Evolutionary conservation across 1,140 invertebrate genomes (phyloP), one percentile per base, ranked within the genome.

Genomic region (Listronotus bonariensis): DNA sequence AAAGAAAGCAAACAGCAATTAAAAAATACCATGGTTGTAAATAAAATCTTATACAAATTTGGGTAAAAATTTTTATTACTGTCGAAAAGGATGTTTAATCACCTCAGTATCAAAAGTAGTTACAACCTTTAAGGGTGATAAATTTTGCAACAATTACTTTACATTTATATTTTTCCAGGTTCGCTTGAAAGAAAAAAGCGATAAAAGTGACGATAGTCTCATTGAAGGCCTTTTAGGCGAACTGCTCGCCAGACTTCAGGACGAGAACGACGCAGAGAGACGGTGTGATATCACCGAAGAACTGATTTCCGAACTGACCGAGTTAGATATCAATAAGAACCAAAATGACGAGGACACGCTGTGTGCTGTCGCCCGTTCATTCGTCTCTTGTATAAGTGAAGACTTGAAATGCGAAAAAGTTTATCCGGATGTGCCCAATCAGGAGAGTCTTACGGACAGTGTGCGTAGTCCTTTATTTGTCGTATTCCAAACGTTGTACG

Each of bases 401-500:
- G 80, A 84, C 69, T 77, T 82, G 32, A 79, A 73, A 26, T 64
- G 72, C 10, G 79, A 82, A 53, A 46, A 42, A 17, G 80, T 83
- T 68, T 83, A 82, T 71, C 83, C 83, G 0, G 69, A 77, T 7
- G 74, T 76, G 9, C 64, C 81, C 36, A 82, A 75, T 54, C 82
- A 84, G 63, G 87, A 88, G 67, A 78, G 82, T 9, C 74, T 91
- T 20, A 85, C 87, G 70, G 89, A 91, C 72, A 93, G 91, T 69
- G 89, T 93, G 76, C 89, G 87, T 67, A 87, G 86, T 42, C 91
- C 92, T 31, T 75, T 94, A 43, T 94, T 93, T 80, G 89, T 92
- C 11, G 83, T 94, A 77, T 91, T 92, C 77, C 85, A 90, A 66
- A 89, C 88, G 80, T 67, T 83, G 10, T 82, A 82, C 64, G 83